These are phyloP conservation scores for Dione vanillae DNA, from an alignment of 2,888 invertebrate species.

Conservation along the genomic window DNA sequence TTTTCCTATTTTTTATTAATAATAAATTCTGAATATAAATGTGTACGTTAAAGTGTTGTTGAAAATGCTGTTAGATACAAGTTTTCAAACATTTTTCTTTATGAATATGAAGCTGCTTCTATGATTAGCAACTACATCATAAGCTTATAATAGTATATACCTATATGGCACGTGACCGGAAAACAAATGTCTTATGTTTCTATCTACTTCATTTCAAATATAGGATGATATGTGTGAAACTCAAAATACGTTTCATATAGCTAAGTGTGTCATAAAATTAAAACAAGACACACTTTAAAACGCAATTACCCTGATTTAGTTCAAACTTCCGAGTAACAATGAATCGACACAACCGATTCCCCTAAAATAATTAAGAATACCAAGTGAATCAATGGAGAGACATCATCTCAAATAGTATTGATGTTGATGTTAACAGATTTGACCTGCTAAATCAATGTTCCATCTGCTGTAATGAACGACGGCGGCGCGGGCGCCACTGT, in stretches of 20 bases:
- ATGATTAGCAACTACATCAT: too few relatives aligned
- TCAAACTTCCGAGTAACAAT: background rate
- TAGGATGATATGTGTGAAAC: too few relatives aligned
- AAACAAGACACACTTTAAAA: background rate
- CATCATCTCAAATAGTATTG: conserved; percentile 70
- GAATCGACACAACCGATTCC: conserved; percentile 13
- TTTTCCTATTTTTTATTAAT: background rate
- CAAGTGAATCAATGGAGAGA: conserved; percentile 52
- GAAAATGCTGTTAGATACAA: too few relatives aligned
- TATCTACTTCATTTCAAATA: too few relatives aligned
- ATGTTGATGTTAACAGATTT: conserved; percentile 76
- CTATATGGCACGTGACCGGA: too few relatives aligned
- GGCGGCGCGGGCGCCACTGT: conserved; percentile 51
- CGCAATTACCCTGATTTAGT: background rate
- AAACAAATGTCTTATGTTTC: too few relatives aligned
- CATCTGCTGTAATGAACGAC: conserved; percentile 65
- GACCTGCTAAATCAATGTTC: conserved; percentile 78
- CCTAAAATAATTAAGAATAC: conserved; percentile 27
- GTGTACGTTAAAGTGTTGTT: too few relatives aligned
- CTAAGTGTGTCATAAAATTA: background rate
- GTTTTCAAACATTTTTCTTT: too few relatives aligned
- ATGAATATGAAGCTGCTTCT: too few relatives aligned
- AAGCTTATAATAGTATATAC: too few relatives aligned
- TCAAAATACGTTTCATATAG: too few relatives aligned
- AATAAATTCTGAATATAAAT: too few relatives aligned